phyloP scores from a whole-genome alignment of 2,113 vertebrate species.

The Hemibagrus wyckioides region DNA sequence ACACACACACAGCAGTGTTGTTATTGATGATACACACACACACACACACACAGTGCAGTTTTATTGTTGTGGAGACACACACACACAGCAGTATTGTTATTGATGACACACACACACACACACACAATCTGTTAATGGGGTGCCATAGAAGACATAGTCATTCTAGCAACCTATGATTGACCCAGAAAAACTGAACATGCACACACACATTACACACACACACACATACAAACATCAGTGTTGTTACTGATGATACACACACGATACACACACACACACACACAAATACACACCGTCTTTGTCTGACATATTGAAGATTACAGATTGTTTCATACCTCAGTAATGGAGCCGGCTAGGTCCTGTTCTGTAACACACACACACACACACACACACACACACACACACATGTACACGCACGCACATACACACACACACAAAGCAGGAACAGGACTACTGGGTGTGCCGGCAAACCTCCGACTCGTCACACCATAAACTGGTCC shows the following conservation, averaged over 20 bases:
- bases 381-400: slow-evolving; percentile 17
- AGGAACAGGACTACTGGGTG: slow-evolving; percentile 36
- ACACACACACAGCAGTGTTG: not conserved
- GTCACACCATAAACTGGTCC: slow-evolving; percentile 38
- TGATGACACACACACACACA: not conserved
- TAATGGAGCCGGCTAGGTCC: not conserved
- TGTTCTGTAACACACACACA: not conserved
- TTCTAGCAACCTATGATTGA: too few relatives aligned
- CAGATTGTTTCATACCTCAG: slow-evolving; percentile 25
- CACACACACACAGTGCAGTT: not conserved
- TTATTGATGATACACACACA: too few relatives aligned
- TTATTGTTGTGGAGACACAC: too few relatives aligned
- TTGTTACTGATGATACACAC: too few relatives aligned
- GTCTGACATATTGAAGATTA: not conserved
- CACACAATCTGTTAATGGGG: too few relatives aligned
- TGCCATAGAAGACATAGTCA: too few relatives aligned
- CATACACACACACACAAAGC: slow-evolving; percentile 20
- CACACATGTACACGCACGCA: not conserved
- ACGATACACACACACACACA: slow-evolving; percentile 4
- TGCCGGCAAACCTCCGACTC: not conserved
- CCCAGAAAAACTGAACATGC: too few relatives aligned
- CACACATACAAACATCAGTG: too few relatives aligned
- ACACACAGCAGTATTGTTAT: too few relatives aligned
- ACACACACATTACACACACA: not conserved
- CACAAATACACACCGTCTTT: not conserved